A percentile compares a stretch with the other conserved stretches of the same genome.
Evolutionary conservation across 2,888 invertebrate species (phyloP).

Genomic region (Beris morrisii): DNA sequence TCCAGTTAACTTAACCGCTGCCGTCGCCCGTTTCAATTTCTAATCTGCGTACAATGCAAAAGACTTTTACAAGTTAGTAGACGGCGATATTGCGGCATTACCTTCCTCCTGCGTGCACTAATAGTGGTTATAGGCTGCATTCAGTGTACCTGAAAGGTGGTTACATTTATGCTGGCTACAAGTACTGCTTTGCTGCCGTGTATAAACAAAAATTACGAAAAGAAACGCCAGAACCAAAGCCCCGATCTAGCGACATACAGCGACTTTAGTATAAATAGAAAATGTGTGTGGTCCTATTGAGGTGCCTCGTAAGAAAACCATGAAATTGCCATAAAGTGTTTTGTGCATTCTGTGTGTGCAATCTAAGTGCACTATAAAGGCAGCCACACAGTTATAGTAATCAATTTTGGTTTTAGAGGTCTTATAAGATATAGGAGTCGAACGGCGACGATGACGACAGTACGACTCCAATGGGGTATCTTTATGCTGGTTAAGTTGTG

Average conservation of each 20-base stretch:
- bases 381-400: constrained; percentile 20
- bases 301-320: constrained; percentile 36
- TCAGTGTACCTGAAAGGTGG: constrained; percentile 21
- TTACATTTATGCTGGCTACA: constrained; percentile 21
- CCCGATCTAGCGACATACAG: constrained; percentile 23
- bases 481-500: constrained; percentile 27
- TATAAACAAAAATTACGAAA: neutral
- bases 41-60: constrained; percentile 27
- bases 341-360: constrained; percentile 21
- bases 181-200: constrained; percentile 15
- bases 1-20: constrained; percentile 27
- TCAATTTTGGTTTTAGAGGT: constrained; percentile 28
- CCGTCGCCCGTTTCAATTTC: constrained; percentile 27
- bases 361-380: constrained; percentile 31
- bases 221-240: constrained; percentile 4
- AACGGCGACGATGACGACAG: too few relatives aligned
- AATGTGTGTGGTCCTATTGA: constrained; percentile 38
- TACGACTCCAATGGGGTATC: neutral
- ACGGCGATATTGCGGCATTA: constrained; percentile 25
- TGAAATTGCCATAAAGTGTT: constrained; percentile 38
- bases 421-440: neutral
- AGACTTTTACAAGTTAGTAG: constrained; percentile 15
- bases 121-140: constrained; percentile 22
- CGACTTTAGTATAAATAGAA: constrained; percentile 29
- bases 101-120: constrained; percentile 5